A percentile compares a stretch with the other conserved stretches of the same genome.
These are phyloP conservation scores for Carapus acus DNA, from an alignment of 2,797 vertebrate species.

Conservation along the genomic window DNA sequence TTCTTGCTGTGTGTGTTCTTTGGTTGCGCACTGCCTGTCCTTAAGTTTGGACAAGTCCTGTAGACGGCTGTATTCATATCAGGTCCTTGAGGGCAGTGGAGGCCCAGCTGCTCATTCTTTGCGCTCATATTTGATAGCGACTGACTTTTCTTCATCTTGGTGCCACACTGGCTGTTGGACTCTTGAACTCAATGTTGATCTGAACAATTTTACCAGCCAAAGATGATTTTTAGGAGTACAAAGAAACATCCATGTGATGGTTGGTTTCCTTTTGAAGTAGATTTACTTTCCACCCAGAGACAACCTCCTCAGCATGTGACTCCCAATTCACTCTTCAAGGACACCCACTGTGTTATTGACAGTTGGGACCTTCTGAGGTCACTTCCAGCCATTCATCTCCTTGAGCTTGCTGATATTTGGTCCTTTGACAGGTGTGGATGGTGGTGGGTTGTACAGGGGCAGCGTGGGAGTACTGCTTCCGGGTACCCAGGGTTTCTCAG, in stretches of 20 bases:
- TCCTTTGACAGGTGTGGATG: constrained; percentile 60
- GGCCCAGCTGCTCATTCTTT: constrained; percentile 17
- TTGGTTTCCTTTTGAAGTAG: constrained; percentile 48
- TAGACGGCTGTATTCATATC: constrained; percentile 25
- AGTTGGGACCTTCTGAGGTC: constrained; percentile 19
- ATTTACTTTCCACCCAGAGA: constrained; percentile 49
- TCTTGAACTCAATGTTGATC: constrained; percentile 29
- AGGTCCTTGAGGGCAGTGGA: constrained; percentile 29
- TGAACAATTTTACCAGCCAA: constrained; percentile 49
- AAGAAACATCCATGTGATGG: constrained; percentile 38
- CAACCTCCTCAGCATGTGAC: constrained; percentile 39
- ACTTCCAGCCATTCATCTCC: constrained; percentile 71
- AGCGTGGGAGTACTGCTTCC: constrained; percentile 58
- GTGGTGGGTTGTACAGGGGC: constrained; percentile 59
- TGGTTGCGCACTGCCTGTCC: constrained; percentile 41
- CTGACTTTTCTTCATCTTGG: constrained; percentile 12
- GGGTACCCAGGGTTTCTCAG: constrained; percentile 56
- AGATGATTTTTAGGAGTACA: constrained; percentile 28
- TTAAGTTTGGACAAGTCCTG: constrained; percentile 27
- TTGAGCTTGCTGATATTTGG: constrained; percentile 65
- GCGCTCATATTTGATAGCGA: constrained; percentile 4
- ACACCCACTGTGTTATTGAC: not conserved
- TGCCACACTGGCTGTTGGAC: constrained; percentile 17
- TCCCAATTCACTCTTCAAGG: constrained; percentile 6
- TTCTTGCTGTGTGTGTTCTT: constrained; percentile 45